Evolutionary conservation across 2,113 vertebrate species (phyloP), one percentile per base, ranked within the genome.

Genomic region (Atrichornis clamosus): DNA sequence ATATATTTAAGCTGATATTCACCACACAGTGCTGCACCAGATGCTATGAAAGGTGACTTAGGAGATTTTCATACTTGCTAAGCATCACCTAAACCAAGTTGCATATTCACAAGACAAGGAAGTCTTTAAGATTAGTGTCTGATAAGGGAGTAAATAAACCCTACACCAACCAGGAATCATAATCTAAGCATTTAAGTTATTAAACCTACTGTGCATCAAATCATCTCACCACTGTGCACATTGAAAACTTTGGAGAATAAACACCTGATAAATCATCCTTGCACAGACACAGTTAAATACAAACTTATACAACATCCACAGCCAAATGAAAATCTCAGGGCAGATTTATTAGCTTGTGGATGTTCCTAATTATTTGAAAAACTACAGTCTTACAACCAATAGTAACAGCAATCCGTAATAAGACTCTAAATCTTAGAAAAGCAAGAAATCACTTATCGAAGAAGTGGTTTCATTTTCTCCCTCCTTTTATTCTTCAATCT

Each of bases 321-420:
- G 78, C 55, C 96, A 97, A 98, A 97, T 97, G 94, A 97, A 97
- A 97, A 95, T 78, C 75, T 82, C 78, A 82, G 85, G 83, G 95
- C 89, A 98, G 98, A 98, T 98, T 98, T 98, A 98, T 97, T 98
- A 87, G 89, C 94, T 93, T 91, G 84, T 95, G 96, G 97, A 97
- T 97, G 96, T 94, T 97, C 96, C 83, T 96, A 96, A 97, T 98
- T 97, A 98, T 95, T 95, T 91, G 80, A 95, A 95, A 97, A 96
- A 95, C 81, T 78, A 46, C 73, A 78, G 94, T 80, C 95, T 97
- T 94, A 65, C 47, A 84, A 87, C 76, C 87, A 95, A 93, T 78
- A 94, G 93, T 70, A 96, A 78, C 65, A 89, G 93, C 94, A 89
- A 93, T 68, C 93, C 82, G 96, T 52, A 94, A 41, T 30, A 95